Evolutionary conservation across 2,888 invertebrate genomes (phyloP).

Genomic region (Microplitis manilae): DNA sequence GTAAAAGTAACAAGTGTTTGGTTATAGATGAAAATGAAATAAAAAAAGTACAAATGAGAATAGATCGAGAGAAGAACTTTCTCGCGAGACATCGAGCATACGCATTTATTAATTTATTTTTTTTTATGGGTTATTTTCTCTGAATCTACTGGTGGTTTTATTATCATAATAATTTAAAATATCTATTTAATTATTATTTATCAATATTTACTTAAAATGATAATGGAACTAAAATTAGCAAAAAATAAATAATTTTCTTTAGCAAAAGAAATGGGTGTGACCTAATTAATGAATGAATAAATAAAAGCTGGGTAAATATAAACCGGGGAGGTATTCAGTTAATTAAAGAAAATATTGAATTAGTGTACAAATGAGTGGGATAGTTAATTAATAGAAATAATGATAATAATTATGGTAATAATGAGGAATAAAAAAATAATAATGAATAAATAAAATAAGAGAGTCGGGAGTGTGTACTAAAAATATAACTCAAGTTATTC

Average conservation of each 20-base stretch:
- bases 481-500: conserved; percentile 10
- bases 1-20: background rate
- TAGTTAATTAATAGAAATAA: background rate
- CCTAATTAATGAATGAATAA: too few relatives aligned
- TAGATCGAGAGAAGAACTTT: background rate
- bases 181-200: background rate
- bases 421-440: background rate
- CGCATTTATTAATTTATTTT: background rate
- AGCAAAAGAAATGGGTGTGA: too few relatives aligned
- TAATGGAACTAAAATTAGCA: too few relatives aligned
- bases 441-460: conserved; percentile 9
- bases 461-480: background rate
- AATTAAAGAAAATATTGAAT: background rate
- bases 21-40: background rate
- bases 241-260: too few relatives aligned
- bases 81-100: background rate
- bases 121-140: background rate
- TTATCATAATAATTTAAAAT: background rate
- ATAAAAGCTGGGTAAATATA: background rate
- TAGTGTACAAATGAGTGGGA: background rate
- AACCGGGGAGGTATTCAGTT: background rate
- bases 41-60: background rate
- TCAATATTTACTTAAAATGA: too few relatives aligned
- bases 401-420: background rate
- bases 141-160: background rate